Evolutionary conservation across 2,113 vertebrate species (phyloP).

Genomic region (Rhinolophus ferrumequinum): DNA sequence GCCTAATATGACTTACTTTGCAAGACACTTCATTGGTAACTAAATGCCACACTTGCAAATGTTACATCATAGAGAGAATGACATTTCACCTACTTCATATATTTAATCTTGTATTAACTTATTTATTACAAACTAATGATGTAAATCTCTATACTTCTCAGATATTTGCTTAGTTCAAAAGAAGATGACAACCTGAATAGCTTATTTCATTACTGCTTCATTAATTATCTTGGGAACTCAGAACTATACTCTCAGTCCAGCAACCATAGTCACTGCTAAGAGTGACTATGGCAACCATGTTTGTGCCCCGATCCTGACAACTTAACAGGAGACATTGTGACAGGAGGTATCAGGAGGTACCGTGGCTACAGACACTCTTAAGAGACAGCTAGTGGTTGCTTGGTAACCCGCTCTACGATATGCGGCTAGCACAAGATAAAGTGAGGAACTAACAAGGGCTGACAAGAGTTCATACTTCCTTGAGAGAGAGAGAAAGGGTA

Average conservation of each 20-base stretch:
- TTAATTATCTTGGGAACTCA: background rate
- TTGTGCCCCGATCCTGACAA: slow-evolving; percentile 43
- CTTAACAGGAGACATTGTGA: slow-evolving; percentile 64
- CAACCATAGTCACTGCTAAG: background rate
- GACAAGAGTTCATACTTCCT: slow-evolving; percentile 50
- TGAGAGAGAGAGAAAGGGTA: background rate
- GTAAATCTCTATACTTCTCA: background rate
- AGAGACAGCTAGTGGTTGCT: slow-evolving; percentile 67
- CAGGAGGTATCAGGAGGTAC: slow-evolving; percentile 45
- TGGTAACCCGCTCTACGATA: slow-evolving; percentile 64
- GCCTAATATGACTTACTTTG: background rate
- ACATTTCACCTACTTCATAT: background rate
- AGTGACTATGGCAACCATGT: slow-evolving; percentile 63
- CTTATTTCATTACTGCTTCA: background rate
- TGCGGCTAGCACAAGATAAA: slow-evolving; percentile 46
- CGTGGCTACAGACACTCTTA: background rate
- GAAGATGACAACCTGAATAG: background rate
- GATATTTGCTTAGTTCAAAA: background rate
- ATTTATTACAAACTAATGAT: background rate
- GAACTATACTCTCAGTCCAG: background rate
- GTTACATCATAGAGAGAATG: background rate
- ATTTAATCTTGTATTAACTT: background rate
- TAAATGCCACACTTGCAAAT: background rate
- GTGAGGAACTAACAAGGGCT: slow-evolving; percentile 21
- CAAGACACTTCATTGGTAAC: background rate